phyloP scores from a whole-genome alignment of 2,888 invertebrate species.

The Allacma fusca region DNA sequence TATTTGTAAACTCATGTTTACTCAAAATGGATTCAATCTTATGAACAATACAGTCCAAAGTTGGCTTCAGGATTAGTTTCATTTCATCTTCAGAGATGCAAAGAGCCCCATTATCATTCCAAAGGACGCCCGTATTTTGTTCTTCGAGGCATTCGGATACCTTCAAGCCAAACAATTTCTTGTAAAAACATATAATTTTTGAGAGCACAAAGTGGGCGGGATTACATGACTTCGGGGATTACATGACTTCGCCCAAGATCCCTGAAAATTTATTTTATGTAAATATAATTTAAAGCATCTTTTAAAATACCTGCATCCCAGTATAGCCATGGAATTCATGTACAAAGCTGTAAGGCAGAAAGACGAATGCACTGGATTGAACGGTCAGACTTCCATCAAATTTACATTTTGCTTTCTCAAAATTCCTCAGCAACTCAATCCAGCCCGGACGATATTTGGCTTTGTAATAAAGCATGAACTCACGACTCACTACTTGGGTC shows the following conservation, averaged over 20 bases:
- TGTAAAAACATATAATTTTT: no score
- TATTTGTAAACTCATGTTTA: conserved; percentile 53
- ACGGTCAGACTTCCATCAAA: conserved; percentile 38
- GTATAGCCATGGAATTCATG: conserved; percentile 45
- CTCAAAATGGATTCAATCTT: conserved; percentile 48
- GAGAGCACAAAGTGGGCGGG: no score
- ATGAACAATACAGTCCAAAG: conserved; percentile 52
- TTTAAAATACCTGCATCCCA: conserved; percentile 41
- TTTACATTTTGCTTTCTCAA: conserved; percentile 57
- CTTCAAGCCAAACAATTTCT: no score
- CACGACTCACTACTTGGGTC: conserved; percentile 54
- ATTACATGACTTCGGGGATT: no score
- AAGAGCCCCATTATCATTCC: conserved; percentile 49
- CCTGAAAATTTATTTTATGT: no score
- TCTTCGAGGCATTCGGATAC: conserved; percentile 44
- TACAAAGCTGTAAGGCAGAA: conserved; percentile 48
- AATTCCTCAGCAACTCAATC: conserved; percentile 59
- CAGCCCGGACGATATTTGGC: conserved; percentile 59
- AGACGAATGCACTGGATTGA: conserved; percentile 33
- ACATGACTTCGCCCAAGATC: no score
- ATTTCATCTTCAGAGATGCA: conserved; percentile 38
- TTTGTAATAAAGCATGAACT: conserved; percentile 59
- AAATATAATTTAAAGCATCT: background rate
- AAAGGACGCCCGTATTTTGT: conserved; percentile 35
- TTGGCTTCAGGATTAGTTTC: conserved; percentile 38